phyloP scores from a whole-genome alignment of 2,888 invertebrate genomes.

The Atherix ibis region DNA sequence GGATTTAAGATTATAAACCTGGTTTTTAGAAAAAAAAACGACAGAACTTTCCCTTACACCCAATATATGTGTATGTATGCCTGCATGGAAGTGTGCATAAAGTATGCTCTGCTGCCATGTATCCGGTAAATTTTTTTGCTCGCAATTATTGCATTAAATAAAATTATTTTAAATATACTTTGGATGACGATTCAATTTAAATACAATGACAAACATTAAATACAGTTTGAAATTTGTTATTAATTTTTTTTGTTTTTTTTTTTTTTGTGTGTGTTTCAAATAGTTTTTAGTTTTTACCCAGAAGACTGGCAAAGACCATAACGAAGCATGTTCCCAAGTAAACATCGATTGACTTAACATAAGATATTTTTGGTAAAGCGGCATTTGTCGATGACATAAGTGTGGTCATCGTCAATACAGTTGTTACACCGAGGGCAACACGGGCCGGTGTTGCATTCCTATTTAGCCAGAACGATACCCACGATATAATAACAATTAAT shows the following conservation, averaged over 20 bases:
- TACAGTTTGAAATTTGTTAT: neutral
- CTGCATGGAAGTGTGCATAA: too few species aligned
- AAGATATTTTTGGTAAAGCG: slow-evolving; percentile 93
- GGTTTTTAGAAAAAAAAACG: too few species aligned
- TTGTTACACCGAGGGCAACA: slow-evolving; percentile 86
- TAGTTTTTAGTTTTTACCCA: too few species aligned
- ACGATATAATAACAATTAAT: slow-evolving; percentile 91
- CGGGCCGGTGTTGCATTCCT: slow-evolving; percentile 88
- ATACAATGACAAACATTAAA: neutral
- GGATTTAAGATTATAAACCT: too few species aligned
- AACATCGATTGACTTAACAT: slow-evolving; percentile 95
- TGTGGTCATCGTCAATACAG: slow-evolving; percentile 95
- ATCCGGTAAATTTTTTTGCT: too few species aligned
- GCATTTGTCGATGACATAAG: slow-evolving; percentile 94
- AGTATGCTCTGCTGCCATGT: too few species aligned
- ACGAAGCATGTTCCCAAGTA: slow-evolving; percentile 96
- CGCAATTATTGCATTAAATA: too few species aligned
- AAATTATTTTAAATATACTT: too few species aligned
- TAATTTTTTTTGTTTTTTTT: neutral
- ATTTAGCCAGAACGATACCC: slow-evolving; percentile 95
- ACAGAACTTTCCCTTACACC: too few species aligned
- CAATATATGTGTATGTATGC: too few species aligned
- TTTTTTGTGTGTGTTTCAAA: slow-evolving; percentile 8
- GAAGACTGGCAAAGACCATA: slow-evolving; percentile 94
- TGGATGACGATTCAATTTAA: too few species aligned